These are phyloP conservation scores for Apis laboriosa DNA, from an alignment of 1,140 invertebrate genomes.

Conservation along the genomic window DNA sequence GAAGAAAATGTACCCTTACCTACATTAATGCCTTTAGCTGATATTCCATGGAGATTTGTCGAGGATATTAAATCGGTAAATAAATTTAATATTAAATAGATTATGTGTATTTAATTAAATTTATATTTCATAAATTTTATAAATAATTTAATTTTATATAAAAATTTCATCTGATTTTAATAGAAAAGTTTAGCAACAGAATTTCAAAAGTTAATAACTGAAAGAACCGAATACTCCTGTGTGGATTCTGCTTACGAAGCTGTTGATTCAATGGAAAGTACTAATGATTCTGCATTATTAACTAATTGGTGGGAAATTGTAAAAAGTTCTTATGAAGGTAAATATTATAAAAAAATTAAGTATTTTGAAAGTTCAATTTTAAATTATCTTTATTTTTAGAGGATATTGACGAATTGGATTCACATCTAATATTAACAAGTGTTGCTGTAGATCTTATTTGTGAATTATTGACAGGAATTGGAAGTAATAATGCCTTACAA, in stretches of 20 bases:
- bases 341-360: constrained; percentile 20
- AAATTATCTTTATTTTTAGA: constrained; percentile 60
- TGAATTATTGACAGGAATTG: constrained; percentile 73
- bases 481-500: constrained; percentile 72
- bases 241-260: constrained; percentile 78
- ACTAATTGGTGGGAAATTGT: constrained; percentile 73
- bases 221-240: constrained; percentile 73
- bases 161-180: constrained; percentile 4
- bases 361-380: neutral
- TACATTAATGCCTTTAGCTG: constrained; percentile 75
- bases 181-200: constrained; percentile 67
- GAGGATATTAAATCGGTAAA: constrained; percentile 74
- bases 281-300: constrained; percentile 71
- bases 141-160: constrained; percentile 19
- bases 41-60: constrained; percentile 78
- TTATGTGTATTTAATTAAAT: neutral
- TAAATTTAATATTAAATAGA: neutral
- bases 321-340: constrained; percentile 74
- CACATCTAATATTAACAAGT: constrained; percentile 72
- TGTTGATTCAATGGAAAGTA: constrained; percentile 73
- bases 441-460: constrained; percentile 73
- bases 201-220: constrained; percentile 71
- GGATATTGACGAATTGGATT: constrained; percentile 76
- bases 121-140: constrained; percentile 44
- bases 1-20: constrained; percentile 70